Base-by-base conservation (phyloP, 2,888 invertebrate genomes). In the Sabatieria punctata region DNA sequence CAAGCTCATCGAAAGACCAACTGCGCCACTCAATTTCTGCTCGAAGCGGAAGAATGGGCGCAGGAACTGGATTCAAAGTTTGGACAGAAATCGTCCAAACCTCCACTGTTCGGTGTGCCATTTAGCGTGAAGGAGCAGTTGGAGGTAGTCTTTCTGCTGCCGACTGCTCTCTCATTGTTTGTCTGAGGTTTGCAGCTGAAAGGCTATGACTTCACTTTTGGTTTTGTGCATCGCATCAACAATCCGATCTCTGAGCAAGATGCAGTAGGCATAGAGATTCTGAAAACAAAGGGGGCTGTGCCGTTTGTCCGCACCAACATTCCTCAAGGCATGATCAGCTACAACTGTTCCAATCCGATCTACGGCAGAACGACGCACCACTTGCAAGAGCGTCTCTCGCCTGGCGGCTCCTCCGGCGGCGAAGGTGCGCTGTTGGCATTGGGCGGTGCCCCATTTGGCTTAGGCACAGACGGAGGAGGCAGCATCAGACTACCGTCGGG, bases 361-460 rank as follows among this genome's bases (percentile, higher is more conserved):
- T 68, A 63, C 52, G 70, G 69, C 8, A 57, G 57, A 3, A 68
- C 72, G 1, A 49, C 46, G 18, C 69, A 73, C 55, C 71, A 71
- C 0, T 57, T 60, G 45, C 60, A 69, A 51, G 24, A 49, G 1
- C 51, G 51, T 1, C 56, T 8, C n/a, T 55, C 57, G 2, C 65
- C 68, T 4, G 72, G 72, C 1, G 72, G 73, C 1, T 70, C 71
- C 1, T 66, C 67, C 1, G 69, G 71, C 1, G 72, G 69, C 6
- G 68, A 69, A 51, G 69, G 60, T 2, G 67, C 69, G 2, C 57
- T 73, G 2, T 59, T 73, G 27, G 67, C 64, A 1, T 59, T 59
- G 2, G 65, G 67, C 13, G 73, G 69, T 1, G 67, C 69, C 2
- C 51, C 68, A 1, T 52, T 72, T 15, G 71, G 71, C 2, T 60